Conservation (phyloP, 1,140 invertebrate genomes). For the Schlechtendalia chinensis region DNA sequence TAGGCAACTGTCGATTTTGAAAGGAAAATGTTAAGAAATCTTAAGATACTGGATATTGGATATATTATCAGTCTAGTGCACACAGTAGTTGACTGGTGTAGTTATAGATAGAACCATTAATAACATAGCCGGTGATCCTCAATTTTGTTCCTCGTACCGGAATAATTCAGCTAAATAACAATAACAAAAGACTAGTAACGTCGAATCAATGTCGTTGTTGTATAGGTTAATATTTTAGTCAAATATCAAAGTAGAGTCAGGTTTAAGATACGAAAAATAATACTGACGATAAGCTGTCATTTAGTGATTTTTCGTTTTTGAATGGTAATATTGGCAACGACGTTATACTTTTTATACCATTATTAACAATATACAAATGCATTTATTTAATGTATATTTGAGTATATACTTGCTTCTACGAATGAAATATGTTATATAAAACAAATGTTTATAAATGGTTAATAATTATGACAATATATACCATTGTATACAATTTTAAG, state of each 20-base stretch:
- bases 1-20: background rate
- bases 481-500: too few relatives aligned
- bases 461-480: too few relatives aligned
- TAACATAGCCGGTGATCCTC: background rate
- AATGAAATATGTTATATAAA: too few relatives aligned
- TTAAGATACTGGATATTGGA: background rate
- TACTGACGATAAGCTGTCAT: too few relatives aligned
- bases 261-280: too few relatives aligned
- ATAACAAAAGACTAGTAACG: background rate
- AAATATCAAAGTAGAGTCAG: background rate
- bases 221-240: background rate
- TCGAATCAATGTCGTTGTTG: background rate
- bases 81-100: background rate
- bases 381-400: too few relatives aligned
- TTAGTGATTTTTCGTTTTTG: too few relatives aligned
- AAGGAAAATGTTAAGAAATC: background rate
- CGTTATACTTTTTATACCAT: too few relatives aligned
- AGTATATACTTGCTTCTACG: too few relatives aligned
- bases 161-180: background rate
- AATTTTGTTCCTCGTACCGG: background rate
- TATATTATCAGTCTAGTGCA: background rate
- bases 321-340: too few relatives aligned
- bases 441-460: too few relatives aligned
- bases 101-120: background rate
- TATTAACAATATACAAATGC: too few relatives aligned